Conservation (phyloP, 53 echinoderm and acorn worm species). For the Luidia sarsii region DNA sequence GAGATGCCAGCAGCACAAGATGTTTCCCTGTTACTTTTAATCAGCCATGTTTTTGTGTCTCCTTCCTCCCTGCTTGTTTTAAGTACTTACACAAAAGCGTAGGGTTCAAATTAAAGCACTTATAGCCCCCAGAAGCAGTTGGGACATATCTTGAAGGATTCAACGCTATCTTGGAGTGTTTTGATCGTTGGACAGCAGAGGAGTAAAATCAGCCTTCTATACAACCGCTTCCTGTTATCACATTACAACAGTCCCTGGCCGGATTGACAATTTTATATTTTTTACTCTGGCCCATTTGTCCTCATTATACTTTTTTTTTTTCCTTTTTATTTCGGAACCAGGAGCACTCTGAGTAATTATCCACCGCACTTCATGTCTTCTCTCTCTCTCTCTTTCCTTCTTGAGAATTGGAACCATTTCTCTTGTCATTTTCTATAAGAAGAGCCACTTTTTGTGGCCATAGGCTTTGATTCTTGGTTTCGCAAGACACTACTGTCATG, state of each 20-base stretch:
- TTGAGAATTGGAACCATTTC: no score
- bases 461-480: not conserved
- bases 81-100: not conserved
- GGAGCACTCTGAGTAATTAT: no score
- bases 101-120: conserved; percentile 23
- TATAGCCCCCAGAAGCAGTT: not conserved
- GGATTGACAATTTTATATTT: not conserved
- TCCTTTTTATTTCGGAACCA: no score
- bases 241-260: not conserved
- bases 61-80: not conserved
- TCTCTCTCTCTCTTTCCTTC: no score
- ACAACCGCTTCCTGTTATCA: not conserved
- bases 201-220: not conserved
- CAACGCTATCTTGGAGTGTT: conserved; percentile 2
- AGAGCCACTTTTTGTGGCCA: no score
- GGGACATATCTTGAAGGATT: conserved; percentile 1
- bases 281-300: no score
- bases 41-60: conserved; percentile 8
- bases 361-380: no score
- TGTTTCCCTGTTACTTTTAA: conserved; percentile 33
- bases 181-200: not conserved
- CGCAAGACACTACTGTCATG: not conserved
- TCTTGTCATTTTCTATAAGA: no score
- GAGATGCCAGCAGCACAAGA: conserved; percentile 45
- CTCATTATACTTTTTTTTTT: no score